These are phyloP conservation scores for Tiliacea citrago DNA, from an alignment of 2,888 invertebrate genomes.

Conservation along the genomic window DNA sequence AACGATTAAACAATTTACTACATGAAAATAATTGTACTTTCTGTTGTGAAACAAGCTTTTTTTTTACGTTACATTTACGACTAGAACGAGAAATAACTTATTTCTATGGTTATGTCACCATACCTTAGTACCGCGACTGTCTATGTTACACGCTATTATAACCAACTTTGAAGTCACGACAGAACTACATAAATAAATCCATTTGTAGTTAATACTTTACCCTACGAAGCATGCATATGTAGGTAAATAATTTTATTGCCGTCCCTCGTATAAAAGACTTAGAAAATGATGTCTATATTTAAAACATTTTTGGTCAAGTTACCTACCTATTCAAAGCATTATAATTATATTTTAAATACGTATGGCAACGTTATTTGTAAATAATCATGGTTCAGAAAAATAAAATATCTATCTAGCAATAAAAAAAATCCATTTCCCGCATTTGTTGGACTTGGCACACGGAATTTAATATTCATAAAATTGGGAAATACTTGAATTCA, in stretches of 20 bases:
- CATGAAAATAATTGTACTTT: not conserved
- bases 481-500: no score
- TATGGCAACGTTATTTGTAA: not conserved
- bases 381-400: not conserved
- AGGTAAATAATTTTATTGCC: not conserved
- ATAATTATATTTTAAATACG: not conserved
- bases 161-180: not conserved
- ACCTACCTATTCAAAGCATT: not conserved
- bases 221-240: not conserved
- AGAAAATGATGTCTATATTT: not conserved
- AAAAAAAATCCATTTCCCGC: not conserved
- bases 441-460: not conserved
- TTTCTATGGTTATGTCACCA: not conserved
- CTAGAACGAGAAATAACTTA: not conserved
- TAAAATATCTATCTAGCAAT: not conserved
- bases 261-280: not conserved
- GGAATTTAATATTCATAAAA: not conserved
- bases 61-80: not conserved
- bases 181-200: conserved; percentile 14
- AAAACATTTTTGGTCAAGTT: not conserved
- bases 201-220: conserved; percentile 2
- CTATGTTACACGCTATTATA: not conserved
- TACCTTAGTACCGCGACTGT: not conserved
- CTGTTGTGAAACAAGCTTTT: not conserved
- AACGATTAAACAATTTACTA: not conserved